Evolutionary conservation across 2,888 invertebrate genomes (phyloP).

Genomic region (Criorhina ranunculi): DNA sequence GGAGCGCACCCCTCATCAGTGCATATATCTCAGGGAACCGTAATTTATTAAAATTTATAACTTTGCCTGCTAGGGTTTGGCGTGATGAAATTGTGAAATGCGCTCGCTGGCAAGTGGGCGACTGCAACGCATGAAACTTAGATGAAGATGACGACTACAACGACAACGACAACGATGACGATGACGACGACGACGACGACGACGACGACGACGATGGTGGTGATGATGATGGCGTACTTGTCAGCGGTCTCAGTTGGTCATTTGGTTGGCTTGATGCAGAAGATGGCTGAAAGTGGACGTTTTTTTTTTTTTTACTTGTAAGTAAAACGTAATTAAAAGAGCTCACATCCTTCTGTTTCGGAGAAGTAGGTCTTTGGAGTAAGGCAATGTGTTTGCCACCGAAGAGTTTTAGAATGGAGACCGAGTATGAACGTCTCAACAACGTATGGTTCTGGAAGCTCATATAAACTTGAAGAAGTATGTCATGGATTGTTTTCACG

Average conservation of each 20-base stretch:
- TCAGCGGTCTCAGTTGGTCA: conserved; percentile 32
- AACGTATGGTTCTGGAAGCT: too few relatives aligned
- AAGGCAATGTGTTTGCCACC: too few relatives aligned
- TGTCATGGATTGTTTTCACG: too few relatives aligned
- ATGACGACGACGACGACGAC: background rate
- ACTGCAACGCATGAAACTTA: too few relatives aligned
- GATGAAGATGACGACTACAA: too few relatives aligned
- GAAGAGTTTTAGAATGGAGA: too few relatives aligned
- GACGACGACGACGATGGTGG: background rate
- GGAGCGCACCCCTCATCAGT: conserved; percentile 46
- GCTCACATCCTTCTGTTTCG: background rate
- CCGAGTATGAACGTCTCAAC: too few relatives aligned
- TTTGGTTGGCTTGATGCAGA: conserved; percentile 12
- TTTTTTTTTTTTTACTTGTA: background rate
- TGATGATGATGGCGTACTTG: conserved; percentile 21
- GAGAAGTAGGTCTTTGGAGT: background rate
- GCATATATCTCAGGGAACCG: conserved; percentile 31
- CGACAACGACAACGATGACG: too few relatives aligned
- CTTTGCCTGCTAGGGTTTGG: conserved; percentile 9
- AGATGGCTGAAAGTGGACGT: background rate
- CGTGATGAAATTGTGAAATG: conserved; percentile 35
- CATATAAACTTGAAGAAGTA: too few relatives aligned
- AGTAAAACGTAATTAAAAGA: background rate
- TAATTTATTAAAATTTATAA: conserved; percentile 72
- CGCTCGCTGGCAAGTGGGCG: background rate